Conservation (phyloP, 2,888 invertebrate genomes). For the Pomacea canaliculata region DNA sequence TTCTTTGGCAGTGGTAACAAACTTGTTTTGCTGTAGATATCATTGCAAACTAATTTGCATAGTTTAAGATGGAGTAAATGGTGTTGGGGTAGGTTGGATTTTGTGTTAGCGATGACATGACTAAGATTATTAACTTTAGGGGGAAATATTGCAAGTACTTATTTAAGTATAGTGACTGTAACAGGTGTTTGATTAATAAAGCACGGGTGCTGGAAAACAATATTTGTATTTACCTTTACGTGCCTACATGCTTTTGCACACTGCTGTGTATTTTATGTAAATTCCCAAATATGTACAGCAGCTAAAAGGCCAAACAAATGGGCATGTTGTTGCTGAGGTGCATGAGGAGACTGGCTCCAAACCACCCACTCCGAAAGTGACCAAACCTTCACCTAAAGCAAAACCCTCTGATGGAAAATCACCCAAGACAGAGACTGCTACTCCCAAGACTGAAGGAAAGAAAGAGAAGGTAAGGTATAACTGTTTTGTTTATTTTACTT, state of each 20-base stretch:
- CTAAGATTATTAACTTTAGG: too few relatives aligned
- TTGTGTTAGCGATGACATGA: too few relatives aligned
- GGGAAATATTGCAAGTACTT: too few relatives aligned
- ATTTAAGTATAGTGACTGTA: too few relatives aligned
- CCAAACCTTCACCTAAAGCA: constrained; percentile 29
- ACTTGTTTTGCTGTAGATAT: not conserved
- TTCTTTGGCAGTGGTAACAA: not conserved
- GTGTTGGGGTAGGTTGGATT: too few relatives aligned
- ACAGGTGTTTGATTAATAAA: too few relatives aligned
- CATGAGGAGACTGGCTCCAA: constrained; percentile 32
- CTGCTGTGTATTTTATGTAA: not conserved
- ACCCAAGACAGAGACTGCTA: constrained; percentile 21
- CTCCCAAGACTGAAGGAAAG: constrained; percentile 32
- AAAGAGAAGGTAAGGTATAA: constrained; percentile 36
- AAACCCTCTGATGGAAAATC: constrained; percentile 32
- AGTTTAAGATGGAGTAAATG: too few relatives aligned
- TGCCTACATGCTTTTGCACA: too few relatives aligned
- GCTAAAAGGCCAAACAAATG: constrained; percentile 46
- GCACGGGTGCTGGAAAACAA: too few relatives aligned
- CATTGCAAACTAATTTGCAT: not conserved
- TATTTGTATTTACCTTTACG: too few relatives aligned
- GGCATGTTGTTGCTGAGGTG: constrained; percentile 42
- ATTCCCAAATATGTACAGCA: constrained; percentile 29
- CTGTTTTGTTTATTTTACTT: too few relatives aligned
- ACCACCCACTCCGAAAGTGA: constrained; percentile 33